Conservation (phyloP, 2,888 invertebrate species). For the Schizotus pectinicornis region DNA sequence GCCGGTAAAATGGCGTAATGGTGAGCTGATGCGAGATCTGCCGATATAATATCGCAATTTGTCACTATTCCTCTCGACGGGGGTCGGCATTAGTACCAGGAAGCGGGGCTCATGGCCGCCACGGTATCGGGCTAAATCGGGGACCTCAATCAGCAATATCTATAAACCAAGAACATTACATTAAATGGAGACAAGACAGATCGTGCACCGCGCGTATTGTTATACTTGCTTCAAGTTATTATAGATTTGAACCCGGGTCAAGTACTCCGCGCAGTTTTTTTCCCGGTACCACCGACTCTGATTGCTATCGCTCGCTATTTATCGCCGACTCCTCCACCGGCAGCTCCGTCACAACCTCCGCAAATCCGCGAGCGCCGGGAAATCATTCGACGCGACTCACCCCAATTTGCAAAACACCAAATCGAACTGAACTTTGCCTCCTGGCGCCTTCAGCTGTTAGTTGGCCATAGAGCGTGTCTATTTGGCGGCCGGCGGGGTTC, state of each 20-base stretch:
- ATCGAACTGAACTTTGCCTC: too few relatives aligned
- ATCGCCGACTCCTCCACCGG: slow-evolving; percentile 25
- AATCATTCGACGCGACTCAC: too few relatives aligned
- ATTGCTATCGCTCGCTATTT: slow-evolving; percentile 42
- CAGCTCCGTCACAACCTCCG: slow-evolving; percentile 4
- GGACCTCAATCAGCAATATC: slow-evolving; percentile 49
- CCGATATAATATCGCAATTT: slow-evolving; percentile 45
- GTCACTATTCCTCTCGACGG: slow-evolving; percentile 44
- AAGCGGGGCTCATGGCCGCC: slow-evolving; percentile 32
- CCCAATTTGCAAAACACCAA: too few relatives aligned
- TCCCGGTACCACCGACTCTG: slow-evolving; percentile 33
- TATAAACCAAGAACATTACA: slow-evolving; percentile 46
- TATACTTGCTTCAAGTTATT: slow-evolving; percentile 53
- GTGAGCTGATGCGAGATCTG: slow-evolving; percentile 32
- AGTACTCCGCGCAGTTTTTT: slow-evolving; percentile 34
- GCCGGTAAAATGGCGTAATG: slow-evolving; percentile 6
- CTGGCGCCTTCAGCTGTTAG: too few relatives aligned
- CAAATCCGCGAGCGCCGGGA: too few relatives aligned
- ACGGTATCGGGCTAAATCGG: slow-evolving; percentile 43
- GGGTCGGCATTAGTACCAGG: slow-evolving; percentile 33
- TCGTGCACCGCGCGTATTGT: slow-evolving; percentile 54
- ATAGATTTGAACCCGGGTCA: slow-evolving; percentile 55
- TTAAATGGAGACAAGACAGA: slow-evolving; percentile 50
- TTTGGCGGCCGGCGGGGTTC: too few relatives aligned
- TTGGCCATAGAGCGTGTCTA: too few relatives aligned